A percentile compares a stretch with the other conserved stretches of the same genome.
phyloP scores from a whole-genome alignment of 2,888 invertebrate species.

The Trachelus iudaicus region DNA sequence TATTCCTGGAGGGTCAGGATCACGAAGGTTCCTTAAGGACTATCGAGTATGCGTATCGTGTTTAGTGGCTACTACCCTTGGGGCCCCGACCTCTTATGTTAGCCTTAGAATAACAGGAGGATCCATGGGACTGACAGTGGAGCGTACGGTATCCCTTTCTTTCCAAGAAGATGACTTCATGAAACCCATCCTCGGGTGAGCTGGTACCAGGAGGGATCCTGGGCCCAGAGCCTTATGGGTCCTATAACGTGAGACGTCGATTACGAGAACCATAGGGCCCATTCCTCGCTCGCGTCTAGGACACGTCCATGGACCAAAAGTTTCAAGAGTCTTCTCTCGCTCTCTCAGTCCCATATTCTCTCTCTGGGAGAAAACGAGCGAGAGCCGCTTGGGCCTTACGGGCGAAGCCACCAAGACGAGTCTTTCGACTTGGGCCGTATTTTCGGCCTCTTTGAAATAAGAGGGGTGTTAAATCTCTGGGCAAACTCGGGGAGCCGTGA shows the following conservation, averaged over 20 bases:
- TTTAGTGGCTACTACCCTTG: conserved; percentile 45
- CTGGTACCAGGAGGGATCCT: neutral
- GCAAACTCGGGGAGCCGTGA: conserved; percentile 51
- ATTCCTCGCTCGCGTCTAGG: conserved; percentile 10
- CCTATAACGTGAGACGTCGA: neutral
- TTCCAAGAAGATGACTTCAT: conserved; percentile 60
- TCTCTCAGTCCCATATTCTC: conserved; percentile 24
- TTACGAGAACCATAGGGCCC: neutral
- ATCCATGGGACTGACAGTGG: conserved; percentile 27
- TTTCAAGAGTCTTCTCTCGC: conserved; percentile 27
- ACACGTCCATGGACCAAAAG: conserved; percentile 45
- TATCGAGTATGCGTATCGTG: conserved; percentile 41
- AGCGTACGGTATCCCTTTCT: conserved; percentile 49
- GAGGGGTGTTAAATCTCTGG: conserved; percentile 54
- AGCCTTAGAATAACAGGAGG: conserved; percentile 58
- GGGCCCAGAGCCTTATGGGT: neutral
- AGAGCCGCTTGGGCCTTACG: neutral
- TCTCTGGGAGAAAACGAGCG: conserved; percentile 18
- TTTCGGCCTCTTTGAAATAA: conserved; percentile 48
- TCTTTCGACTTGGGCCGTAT: conserved; percentile 15
- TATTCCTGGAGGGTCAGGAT: conserved; percentile 17
- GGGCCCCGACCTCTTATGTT: conserved; percentile 34
- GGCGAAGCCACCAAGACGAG: neutral
- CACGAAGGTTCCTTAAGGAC: conserved; percentile 24
- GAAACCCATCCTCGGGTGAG: conserved; percentile 39